Conservation (phyloP, 2,797 vertebrate genomes). For the Microcaecilia unicolor region DNA sequence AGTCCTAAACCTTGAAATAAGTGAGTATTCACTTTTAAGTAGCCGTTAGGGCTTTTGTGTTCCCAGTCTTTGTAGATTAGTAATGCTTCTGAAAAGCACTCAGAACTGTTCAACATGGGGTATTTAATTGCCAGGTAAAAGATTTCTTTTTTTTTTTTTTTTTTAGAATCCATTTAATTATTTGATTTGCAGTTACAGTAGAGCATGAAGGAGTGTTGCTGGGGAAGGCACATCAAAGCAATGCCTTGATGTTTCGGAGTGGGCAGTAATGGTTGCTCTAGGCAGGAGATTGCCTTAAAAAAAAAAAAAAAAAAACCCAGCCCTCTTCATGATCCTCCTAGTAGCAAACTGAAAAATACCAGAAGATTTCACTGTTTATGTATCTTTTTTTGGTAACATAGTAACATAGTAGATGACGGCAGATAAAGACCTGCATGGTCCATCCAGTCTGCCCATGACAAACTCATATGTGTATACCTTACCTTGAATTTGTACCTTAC, state of each 20-base stretch:
- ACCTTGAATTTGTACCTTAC: too few species aligned
- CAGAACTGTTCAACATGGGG: constrained; percentile 59
- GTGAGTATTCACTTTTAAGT: constrained; percentile 43
- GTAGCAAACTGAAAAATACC: constrained; percentile 79
- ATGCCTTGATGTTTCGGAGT: constrained; percentile 90
- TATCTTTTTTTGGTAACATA: too few species aligned
- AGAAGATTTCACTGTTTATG: too few species aligned
- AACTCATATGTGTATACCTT: too few species aligned
- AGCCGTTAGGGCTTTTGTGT: constrained; percentile 57
- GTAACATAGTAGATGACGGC: too few species aligned
- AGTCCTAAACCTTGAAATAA: constrained; percentile 16
- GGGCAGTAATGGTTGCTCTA: constrained; percentile 94
- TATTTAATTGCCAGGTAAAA: constrained; percentile 92
- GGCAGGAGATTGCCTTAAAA: constrained; percentile 81
- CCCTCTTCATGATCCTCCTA: constrained; percentile 76
- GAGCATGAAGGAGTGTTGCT: constrained; percentile 74
- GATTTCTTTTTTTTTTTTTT: constrained; percentile 61
- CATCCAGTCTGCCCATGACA: too few species aligned
- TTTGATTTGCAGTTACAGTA: constrained; percentile 84
- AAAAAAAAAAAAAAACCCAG: constrained; percentile 76
- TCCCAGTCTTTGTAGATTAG: constrained; percentile 63
- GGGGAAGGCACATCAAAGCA: constrained; percentile 96
- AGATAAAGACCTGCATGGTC: too few species aligned
- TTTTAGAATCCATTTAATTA: constrained; percentile 79
- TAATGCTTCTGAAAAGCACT: constrained; percentile 63